Conservation (phyloP, 1,140 invertebrate species). For the Cherax destructor region DNA sequence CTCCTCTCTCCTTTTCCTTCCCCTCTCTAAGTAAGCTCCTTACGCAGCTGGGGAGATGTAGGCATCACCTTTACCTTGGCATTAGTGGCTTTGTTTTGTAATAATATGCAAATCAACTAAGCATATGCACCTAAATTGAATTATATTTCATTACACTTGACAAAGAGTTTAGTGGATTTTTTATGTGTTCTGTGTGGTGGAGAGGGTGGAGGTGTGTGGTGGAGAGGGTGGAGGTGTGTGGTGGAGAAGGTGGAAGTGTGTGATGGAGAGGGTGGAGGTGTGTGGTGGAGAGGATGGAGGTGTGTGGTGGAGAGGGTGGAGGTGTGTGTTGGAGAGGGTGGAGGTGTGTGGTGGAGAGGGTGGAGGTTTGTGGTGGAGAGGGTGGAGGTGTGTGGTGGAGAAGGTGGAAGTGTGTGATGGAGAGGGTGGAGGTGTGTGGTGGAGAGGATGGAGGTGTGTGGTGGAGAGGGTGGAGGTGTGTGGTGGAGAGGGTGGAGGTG, state of each 20-base stretch:
- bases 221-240: neutral
- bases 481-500: neutral
- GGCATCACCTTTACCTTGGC: neutral
- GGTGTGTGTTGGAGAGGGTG: neutral
- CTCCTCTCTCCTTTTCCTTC: too few relatives aligned
- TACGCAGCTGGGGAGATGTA: neutral
- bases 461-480: neutral
- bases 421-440: too few relatives aligned
- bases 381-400: too few relatives aligned
- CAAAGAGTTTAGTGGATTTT: slow-evolving; percentile 64
- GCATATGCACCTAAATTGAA: slow-evolving; percentile 65
- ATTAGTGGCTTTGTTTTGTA: slow-evolving; percentile 27
- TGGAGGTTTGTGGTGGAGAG: slow-evolving; percentile 7
- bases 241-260: neutral
- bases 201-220: neutral
- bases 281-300: too few relatives aligned
- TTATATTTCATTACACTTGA: slow-evolving; percentile 64
- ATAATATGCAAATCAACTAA: slow-evolving; percentile 67
- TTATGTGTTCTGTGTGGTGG: slow-evolving; percentile 8
- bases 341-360: neutral
- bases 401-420: neutral
- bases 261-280: too few relatives aligned
- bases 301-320: too few relatives aligned
- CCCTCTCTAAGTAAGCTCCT: neutral
- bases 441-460: neutral